These are phyloP conservation scores for Platerodrilus igneus DNA, from an alignment of 2,888 invertebrate genomes.

Conservation along the genomic window DNA sequence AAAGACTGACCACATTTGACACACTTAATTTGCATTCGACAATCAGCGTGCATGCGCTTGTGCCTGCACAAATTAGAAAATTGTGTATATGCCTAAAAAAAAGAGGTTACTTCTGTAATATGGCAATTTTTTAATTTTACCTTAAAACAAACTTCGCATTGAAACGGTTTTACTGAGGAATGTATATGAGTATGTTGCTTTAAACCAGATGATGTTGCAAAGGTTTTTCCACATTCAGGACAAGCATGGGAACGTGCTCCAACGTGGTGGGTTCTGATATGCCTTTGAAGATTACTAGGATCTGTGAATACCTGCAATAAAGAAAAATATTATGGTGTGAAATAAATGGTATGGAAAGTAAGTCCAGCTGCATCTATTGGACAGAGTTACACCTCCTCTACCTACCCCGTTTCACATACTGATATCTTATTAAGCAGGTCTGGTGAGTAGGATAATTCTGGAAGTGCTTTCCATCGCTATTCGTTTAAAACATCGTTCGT, in stretches of 20 bases:
- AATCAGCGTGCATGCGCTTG: slow-evolving; percentile 97
- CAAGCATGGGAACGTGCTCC: slow-evolving; percentile 97
- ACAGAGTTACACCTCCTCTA: too few species aligned
- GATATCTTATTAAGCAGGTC: too few species aligned
- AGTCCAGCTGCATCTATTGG: too few species aligned
- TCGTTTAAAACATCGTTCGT: too few species aligned
- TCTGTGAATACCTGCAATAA: slow-evolving; percentile 85
- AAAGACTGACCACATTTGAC: slow-evolving; percentile 91
- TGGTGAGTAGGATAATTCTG: too few species aligned
- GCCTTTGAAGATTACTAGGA: slow-evolving; percentile 93
- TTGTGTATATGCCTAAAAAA: slow-evolving; percentile 87
- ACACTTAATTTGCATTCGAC: slow-evolving; percentile 91
- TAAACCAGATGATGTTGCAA: slow-evolving; percentile 93
- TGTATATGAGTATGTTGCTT: slow-evolving; percentile 99
- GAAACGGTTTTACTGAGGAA: slow-evolving; percentile 95
- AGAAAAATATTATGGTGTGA: slow-evolving; percentile 5
- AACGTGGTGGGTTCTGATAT: slow-evolving; percentile 92
- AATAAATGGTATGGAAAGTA: too few species aligned
- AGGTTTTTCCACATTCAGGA: slow-evolving; percentile 97
- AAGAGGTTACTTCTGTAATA: slow-evolving; percentile 11
- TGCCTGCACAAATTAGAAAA: slow-evolving; percentile 99
- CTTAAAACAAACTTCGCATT: slow-evolving; percentile 95
- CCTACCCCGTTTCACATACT: too few species aligned
- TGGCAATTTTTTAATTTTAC: too few species aligned
- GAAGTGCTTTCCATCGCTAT: too few species aligned